Conservation (phyloP, 2,113 vertebrate species). For the Nematolebias whitei region DNA sequence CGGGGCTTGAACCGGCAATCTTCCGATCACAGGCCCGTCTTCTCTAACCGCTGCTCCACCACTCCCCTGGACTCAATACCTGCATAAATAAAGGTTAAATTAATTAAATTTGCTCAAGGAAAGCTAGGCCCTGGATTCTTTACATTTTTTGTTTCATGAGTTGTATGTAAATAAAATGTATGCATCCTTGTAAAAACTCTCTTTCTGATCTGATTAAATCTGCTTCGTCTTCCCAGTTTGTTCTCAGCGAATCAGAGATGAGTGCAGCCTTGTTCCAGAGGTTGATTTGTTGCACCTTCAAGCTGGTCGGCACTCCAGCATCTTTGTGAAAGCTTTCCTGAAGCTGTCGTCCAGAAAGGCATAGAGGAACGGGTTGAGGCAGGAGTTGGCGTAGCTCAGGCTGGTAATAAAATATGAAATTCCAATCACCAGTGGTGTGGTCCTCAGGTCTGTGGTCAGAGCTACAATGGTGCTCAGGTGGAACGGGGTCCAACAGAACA, state of each 20-base stretch:
- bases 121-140: neutral
- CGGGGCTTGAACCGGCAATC: too few species aligned
- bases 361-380: constrained; percentile 89
- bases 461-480: constrained; percentile 91
- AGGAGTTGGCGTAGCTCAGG: constrained; percentile 92
- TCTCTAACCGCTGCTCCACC: too few species aligned
- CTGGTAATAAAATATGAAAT: constrained; percentile 91
- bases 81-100: too few species aligned
- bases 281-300: constrained; percentile 46
- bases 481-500: constrained; percentile 93
- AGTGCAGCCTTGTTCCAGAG: neutral
- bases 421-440: constrained; percentile 85
- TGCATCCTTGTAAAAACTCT: neutral
- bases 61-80: too few species aligned
- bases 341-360: constrained; percentile 92
- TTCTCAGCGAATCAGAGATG: neutral
- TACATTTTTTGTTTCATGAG: too few species aligned
- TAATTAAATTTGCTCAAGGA: too few species aligned
- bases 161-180: too few species aligned
- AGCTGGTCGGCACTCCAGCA: constrained; percentile 83
- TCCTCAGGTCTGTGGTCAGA: constrained; percentile 87
- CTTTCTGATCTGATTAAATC: too few species aligned
- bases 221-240: neutral
- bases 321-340: constrained; percentile 85
- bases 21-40: too few species aligned